Evolutionary conservation across 2,797 vertebrate species (phyloP).

Genomic region (Ptychadena robeensis): DNA sequence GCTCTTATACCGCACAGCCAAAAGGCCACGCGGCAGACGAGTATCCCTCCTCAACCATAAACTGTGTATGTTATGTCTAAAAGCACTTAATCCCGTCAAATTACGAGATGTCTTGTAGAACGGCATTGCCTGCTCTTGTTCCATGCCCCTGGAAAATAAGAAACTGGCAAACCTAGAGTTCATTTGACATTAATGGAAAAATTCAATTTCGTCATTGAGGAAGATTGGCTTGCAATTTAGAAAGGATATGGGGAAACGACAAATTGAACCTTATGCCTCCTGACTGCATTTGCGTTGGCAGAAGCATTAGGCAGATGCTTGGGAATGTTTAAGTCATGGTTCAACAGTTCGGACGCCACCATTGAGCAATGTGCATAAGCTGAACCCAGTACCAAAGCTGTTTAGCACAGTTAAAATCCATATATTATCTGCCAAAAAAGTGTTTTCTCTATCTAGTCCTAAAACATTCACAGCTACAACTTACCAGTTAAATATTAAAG

Average conservation of each 20-base stretch:
- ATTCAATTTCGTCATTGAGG: background rate
- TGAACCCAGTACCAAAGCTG: too few relatives aligned
- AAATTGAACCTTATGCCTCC: background rate
- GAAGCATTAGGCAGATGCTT: background rate
- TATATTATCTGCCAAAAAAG: too few relatives aligned
- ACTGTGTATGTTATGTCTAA: slow-evolving; percentile 1
- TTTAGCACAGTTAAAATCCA: too few relatives aligned
- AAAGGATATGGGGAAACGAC: slow-evolving; percentile 6
- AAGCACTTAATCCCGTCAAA: slow-evolving; percentile 4
- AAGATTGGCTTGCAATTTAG: slow-evolving; percentile 7
- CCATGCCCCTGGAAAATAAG: background rate
- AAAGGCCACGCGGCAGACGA: background rate
- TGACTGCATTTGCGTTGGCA: background rate
- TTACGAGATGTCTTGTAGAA: background rate
- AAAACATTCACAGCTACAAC: too few relatives aligned
- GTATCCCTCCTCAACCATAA: background rate
- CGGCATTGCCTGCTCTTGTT: background rate
- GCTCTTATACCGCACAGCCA: background rate
- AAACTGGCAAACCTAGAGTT: background rate
- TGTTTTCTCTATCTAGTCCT: too few relatives aligned
- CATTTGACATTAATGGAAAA: slow-evolving; percentile 6
- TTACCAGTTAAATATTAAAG: too few relatives aligned
- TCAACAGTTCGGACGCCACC: background rate
- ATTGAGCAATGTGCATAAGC: background rate
- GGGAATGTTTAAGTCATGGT: background rate